A percentile compares a stretch with the other conserved stretches of the same genome.
Evolutionary conservation across 1,140 invertebrate species (phyloP).

Genomic region (Helicoverpa zea): DNA sequence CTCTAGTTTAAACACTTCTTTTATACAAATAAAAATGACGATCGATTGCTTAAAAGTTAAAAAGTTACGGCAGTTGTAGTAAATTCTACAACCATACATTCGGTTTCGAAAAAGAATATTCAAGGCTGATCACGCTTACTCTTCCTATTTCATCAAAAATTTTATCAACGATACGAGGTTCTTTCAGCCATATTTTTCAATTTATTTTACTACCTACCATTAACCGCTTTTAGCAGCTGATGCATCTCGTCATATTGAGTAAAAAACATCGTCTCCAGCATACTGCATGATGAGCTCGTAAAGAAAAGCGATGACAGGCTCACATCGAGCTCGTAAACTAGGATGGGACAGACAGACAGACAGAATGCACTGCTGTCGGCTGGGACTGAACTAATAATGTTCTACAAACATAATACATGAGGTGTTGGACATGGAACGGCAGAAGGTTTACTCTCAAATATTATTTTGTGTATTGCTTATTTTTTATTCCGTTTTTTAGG

Average conservation of each 20-base stretch:
- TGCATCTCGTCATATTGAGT: neutral
- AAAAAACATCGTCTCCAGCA: neutral
- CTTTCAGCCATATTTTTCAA: constrained; percentile 8
- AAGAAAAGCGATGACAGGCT: constrained; percentile 28
- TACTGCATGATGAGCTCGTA: constrained; percentile 6
- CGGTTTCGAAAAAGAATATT: too few relatives aligned
- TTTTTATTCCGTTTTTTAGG: too few relatives aligned
- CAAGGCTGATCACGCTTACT: neutral
- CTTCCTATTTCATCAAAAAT: neutral
- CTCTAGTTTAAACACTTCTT: too few relatives aligned
- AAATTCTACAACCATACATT: too few relatives aligned
- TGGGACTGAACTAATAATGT: constrained; percentile 30
- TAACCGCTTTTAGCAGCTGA: constrained; percentile 8
- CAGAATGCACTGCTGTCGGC: constrained; percentile 21
- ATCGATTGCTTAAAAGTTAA: too few relatives aligned
- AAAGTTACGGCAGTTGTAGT: too few relatives aligned
- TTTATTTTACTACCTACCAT: constrained; percentile 12
- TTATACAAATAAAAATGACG: too few relatives aligned
- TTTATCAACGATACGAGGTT: neutral
- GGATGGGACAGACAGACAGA: constrained; percentile 11
- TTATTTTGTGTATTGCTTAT: too few relatives aligned
- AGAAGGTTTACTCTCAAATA: neutral
- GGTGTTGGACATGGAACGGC: neutral
- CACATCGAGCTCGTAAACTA: constrained; percentile 4
- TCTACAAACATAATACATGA: constrained; percentile 18